phyloP scores from a whole-genome alignment of 2,113 vertebrate species.

The Hypomesus transpacificus region DNA sequence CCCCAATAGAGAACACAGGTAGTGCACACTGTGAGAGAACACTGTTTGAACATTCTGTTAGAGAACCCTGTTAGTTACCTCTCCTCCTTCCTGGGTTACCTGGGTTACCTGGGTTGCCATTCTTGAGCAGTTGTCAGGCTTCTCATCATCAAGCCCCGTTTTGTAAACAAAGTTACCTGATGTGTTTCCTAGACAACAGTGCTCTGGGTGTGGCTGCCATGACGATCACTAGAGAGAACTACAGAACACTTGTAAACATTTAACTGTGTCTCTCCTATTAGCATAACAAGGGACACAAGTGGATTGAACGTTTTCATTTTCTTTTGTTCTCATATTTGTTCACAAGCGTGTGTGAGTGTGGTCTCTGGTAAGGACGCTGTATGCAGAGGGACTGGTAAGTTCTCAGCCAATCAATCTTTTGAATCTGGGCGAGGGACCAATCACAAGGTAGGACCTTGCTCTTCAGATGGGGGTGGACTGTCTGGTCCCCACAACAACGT shows the following conservation, averaged over 20 bases:
- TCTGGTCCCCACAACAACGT: conserved; percentile 4
- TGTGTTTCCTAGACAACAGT: conserved; percentile 3
- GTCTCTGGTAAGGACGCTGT: conserved; percentile 60
- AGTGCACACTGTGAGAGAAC: too few species aligned
- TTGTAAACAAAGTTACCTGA: conserved; percentile 60
- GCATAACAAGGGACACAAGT: not conserved
- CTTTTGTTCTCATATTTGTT: not conserved
- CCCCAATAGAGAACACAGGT: too few species aligned
- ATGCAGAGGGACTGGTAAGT: conserved; percentile 67
- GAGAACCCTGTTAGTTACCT: not conserved
- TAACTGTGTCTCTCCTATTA: not conserved
- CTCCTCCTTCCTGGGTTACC: too few species aligned
- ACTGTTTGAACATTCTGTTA: too few species aligned
- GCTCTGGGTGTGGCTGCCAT: not conserved
- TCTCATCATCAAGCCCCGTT: conserved; percentile 53
- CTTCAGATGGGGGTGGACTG: conserved; percentile 28
- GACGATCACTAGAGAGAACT: not conserved
- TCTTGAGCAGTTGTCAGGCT: conserved; percentile 37
- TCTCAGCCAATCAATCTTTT: conserved; percentile 50
- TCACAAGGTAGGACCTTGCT: conserved; percentile 67
- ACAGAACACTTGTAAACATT: too few species aligned
- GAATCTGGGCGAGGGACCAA: conserved; percentile 56
- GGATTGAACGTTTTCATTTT: not conserved
- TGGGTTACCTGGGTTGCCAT: conserved; percentile 19
- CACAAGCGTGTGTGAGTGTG: conserved; percentile 53